Percentiles rank a stretch among this genome's conserved stretches.
phyloP scores from a whole-genome alignment of 2,113 vertebrate genomes.

The Bubo blakistoni region DNA sequence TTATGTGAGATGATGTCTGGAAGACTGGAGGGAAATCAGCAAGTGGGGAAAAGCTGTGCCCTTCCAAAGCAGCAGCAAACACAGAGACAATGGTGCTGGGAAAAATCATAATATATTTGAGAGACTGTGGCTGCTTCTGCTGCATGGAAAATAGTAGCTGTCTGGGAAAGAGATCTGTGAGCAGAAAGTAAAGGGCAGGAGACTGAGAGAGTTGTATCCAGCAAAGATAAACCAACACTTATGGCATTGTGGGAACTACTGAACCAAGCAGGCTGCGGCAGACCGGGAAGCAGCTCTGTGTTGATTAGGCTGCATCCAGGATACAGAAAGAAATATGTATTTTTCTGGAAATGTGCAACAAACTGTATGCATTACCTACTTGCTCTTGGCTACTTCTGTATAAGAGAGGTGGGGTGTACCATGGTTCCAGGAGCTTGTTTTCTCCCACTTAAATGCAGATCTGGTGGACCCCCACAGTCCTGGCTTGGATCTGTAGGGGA shows the following conservation, averaged over 20 bases:
- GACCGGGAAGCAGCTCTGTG: background rate
- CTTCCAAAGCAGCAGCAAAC: conserved; percentile 15
- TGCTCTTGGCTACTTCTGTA: background rate
- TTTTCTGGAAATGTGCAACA: background rate
- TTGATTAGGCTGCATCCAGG: background rate
- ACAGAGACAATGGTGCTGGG: background rate
- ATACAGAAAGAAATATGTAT: background rate
- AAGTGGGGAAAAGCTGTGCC: background rate
- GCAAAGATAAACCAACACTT: background rate
- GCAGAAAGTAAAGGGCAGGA: background rate
- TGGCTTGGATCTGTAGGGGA: background rate
- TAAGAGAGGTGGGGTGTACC: background rate
- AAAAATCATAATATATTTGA: background rate
- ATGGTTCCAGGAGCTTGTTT: accelerated
- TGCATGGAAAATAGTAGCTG: conserved; percentile 5
- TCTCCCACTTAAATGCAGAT: background rate
- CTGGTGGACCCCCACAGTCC: background rate
- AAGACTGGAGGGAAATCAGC: background rate
- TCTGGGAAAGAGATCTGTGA: conserved; percentile 3
- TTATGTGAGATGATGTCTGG: background rate
- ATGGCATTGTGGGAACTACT: background rate
- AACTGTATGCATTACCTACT: background rate
- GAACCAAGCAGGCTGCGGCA: background rate
- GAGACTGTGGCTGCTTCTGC: background rate
- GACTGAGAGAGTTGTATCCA: background rate